Evolutionary conservation across 2,888 invertebrate species (phyloP).

Genomic region (Physocephala rufipes): DNA sequence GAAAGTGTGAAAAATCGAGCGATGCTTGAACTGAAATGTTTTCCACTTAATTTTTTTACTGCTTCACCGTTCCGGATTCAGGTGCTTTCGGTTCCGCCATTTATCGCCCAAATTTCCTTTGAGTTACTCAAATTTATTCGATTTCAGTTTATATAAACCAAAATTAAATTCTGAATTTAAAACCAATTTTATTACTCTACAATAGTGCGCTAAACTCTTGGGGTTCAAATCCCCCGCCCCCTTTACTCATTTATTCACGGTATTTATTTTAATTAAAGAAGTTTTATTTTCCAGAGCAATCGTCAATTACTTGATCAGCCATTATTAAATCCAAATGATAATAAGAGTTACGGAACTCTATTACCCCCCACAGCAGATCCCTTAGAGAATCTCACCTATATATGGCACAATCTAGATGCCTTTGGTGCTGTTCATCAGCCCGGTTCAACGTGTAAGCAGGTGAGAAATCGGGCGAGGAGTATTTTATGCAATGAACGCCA

Average conservation of each 20-base stretch:
- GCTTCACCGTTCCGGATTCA: not conserved
- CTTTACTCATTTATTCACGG: not conserved
- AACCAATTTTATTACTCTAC: not conserved
- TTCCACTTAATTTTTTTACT: constrained; percentile 14
- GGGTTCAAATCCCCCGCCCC: not conserved
- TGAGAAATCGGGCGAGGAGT: constrained; percentile 68
- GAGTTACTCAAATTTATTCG: not conserved
- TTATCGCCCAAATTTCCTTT: not conserved
- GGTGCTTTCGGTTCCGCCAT: not conserved
- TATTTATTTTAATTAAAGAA: no score
- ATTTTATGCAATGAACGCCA: constrained; percentile 61
- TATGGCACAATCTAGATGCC: constrained; percentile 83
- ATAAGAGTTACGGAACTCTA: constrained; percentile 61
- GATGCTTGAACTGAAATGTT: constrained; percentile 15
- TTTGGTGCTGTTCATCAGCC: constrained; percentile 72
- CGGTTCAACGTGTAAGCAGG: constrained; percentile 60
- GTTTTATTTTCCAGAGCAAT: constrained; percentile 27
- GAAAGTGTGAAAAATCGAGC: constrained; percentile 30
- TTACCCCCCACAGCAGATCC: constrained; percentile 46
- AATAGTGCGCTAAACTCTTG: no score
- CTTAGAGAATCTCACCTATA: constrained; percentile 71
- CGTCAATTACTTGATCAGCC: constrained; percentile 53
- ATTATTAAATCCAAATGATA: constrained; percentile 52
- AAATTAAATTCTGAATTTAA: not conserved
- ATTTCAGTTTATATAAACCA: constrained; percentile 14